phyloP scores from a whole-genome alignment of 2,797 vertebrate species.

The Austrolebias charrua region DNA sequence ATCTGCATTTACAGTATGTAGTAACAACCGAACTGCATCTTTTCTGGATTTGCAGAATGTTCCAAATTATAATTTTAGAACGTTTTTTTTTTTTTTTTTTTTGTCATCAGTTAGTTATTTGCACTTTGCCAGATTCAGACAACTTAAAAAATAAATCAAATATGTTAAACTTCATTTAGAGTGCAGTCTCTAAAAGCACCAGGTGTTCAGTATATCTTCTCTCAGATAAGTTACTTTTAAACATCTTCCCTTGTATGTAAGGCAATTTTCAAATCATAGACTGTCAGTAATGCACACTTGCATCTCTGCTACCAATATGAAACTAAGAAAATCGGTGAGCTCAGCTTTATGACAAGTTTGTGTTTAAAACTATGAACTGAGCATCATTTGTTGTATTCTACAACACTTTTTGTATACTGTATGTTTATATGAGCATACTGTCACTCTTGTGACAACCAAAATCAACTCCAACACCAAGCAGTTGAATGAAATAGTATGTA shows the following conservation, averaged over 20 bases:
- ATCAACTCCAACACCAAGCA: background rate
- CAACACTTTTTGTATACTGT: background rate
- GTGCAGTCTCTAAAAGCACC: too few species aligned
- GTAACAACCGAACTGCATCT: background rate
- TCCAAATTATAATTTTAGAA: background rate
- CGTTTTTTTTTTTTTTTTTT: background rate
- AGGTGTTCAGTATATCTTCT: too few species aligned
- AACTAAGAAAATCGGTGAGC: background rate
- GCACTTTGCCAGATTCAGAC: too few species aligned
- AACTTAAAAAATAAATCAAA: too few species aligned
- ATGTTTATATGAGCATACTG: background rate
- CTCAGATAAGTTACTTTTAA: too few species aligned
- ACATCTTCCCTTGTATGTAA: too few species aligned
- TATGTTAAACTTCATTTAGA: too few species aligned
- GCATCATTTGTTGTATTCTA: background rate
- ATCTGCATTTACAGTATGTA: background rate
- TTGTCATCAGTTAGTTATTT: background rate
- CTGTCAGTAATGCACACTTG: too few species aligned
- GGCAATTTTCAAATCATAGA: background rate
- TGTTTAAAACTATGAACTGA: background rate
- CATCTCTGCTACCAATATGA: too few species aligned
- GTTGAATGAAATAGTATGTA: constrained; percentile 13
- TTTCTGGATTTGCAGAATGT: background rate
- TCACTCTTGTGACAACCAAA: background rate
- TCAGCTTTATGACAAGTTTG: too few species aligned